Base-by-base conservation (phyloP, 2,888 invertebrate genomes). In the Trimorus sp. region DNA sequence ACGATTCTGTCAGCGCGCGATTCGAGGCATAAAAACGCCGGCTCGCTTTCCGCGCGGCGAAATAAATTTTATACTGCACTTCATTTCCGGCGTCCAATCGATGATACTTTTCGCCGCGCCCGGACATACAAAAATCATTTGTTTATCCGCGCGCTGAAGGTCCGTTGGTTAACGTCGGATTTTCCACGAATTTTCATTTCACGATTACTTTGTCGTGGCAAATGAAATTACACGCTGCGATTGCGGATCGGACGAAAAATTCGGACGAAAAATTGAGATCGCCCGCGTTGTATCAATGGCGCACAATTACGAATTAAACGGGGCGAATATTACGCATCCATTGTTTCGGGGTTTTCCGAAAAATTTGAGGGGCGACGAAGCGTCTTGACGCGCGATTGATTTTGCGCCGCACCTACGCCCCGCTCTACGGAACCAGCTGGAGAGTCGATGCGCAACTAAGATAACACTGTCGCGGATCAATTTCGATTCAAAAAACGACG, bases 1-100 rank as follows among this genome's bases (percentile, higher is more conserved):
- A 70, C 70, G 70, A 70, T 70, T 70, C 70, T 70, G 70, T 70
- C 70, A 70, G 58, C 48, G 14, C n/a, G 36, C 70, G 58, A 70
- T 59, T 70, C 70, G 40, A 49, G 51, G 59, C 49, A 60, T 59
- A 49, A 70, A 70, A 49, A 42, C 42, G 14, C 26, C 38, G 58
- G 26, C 1, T 53, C 12, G 15, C 9, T 70, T 70, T 70, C 59
- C 59, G 38, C 51, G 8, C 40, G 8, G 51, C 7, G 40, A 59
- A 70, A 70, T 70, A 69, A 70, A 70, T 70, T 70, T 70, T 60
- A 51, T 14, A 70, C 12, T 60, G 37, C 70, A 70, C 59, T 70
- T 60, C 70, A 70, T 70, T 70, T 59, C 51, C 51, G n/a, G 11
- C 14, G 38, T 26, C 14, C 15, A 68, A 68, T 56, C 36, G 56